These are phyloP conservation scores for Pseudomyrmex cubaensis DNA, from an alignment of 1,140 invertebrate species.

Conservation along the genomic window DNA sequence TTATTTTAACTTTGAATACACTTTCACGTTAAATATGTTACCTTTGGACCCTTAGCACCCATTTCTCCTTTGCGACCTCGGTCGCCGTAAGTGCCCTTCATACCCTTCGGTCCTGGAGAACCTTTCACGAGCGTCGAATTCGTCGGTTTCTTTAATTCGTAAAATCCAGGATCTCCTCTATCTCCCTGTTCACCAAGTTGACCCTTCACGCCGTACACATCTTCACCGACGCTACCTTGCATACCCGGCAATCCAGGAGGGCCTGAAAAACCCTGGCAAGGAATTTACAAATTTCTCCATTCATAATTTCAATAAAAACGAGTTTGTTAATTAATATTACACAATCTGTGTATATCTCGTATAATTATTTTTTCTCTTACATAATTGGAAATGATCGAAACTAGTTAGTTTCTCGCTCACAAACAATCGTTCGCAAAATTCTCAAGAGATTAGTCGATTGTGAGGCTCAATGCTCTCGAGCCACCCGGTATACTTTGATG, in stretches of 20 bases:
- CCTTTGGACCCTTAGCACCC: constrained; percentile 85
- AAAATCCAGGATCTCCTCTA: constrained; percentile 83
- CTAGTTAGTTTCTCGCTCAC: not conserved
- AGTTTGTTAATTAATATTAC: no score
- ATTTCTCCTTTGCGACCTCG: constrained; percentile 86
- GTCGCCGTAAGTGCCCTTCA: constrained; percentile 86
- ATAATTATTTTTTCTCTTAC: not conserved
- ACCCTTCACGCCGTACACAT: constrained; percentile 79
- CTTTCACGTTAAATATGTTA: constrained; percentile 74
- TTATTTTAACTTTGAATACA: no score
- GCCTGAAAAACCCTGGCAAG: constrained; percentile 81
- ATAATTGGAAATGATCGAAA: not conserved
- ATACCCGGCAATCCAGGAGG: constrained; percentile 86
- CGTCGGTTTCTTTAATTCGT: constrained; percentile 44
- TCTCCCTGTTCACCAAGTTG: constrained; percentile 85
- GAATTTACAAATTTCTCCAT: not conserved
- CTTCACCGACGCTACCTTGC: constrained; percentile 85
- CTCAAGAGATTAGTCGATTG: constrained; percentile 7
- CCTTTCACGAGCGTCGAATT: constrained; percentile 80
- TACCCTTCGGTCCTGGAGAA: constrained; percentile 85
- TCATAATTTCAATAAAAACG: not conserved
- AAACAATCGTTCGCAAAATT: not conserved
- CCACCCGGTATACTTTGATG: constrained; percentile 30
- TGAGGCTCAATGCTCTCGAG: constrained; percentile 3
- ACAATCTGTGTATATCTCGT: no score